A percentile compares a stretch with the other conserved stretches of the same genome.
Conservation (phyloP, 2,113 vertebrate species). For the Petromus typicus region DNA sequence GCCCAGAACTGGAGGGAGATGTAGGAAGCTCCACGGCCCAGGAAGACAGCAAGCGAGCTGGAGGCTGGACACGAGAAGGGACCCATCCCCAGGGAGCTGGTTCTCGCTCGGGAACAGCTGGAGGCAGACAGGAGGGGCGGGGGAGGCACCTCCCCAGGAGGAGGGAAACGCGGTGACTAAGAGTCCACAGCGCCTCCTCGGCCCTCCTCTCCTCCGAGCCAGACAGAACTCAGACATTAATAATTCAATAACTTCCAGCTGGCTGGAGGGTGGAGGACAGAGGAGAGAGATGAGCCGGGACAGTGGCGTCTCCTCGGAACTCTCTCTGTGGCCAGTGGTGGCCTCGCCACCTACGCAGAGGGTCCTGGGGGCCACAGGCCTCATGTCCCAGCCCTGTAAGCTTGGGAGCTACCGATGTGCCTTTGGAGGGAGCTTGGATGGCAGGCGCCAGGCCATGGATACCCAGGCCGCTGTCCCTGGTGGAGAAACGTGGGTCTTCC, state of each 20-base stretch:
- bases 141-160: neutral
- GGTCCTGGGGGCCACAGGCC: neutral
- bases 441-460: neutral
- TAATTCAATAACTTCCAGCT: neutral
- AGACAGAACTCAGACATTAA: slow-evolving; percentile 4
- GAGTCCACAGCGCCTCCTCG: neutral
- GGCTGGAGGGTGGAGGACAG: too few species aligned
- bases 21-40: neutral
- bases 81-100: neutral
- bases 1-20: neutral
- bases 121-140: neutral
- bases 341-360: neutral
- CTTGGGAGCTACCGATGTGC: slow-evolving; percentile 87
- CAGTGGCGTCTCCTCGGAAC: neutral
- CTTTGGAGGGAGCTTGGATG: slow-evolving; percentile 77
- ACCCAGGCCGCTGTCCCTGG: neutral
- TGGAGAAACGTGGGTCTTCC: slow-evolving; percentile 85
- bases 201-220: neutral
- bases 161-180: neutral
- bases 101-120: neutral
- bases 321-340: neutral
- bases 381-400: neutral
- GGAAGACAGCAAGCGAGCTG: neutral
- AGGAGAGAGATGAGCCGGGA: neutral
- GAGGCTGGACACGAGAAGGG: neutral